Evolutionary conservation across 2,797 vertebrate species (phyloP), one percentile per base, ranked within the genome.

Genomic region (Peromyscus eremicus): DNA sequence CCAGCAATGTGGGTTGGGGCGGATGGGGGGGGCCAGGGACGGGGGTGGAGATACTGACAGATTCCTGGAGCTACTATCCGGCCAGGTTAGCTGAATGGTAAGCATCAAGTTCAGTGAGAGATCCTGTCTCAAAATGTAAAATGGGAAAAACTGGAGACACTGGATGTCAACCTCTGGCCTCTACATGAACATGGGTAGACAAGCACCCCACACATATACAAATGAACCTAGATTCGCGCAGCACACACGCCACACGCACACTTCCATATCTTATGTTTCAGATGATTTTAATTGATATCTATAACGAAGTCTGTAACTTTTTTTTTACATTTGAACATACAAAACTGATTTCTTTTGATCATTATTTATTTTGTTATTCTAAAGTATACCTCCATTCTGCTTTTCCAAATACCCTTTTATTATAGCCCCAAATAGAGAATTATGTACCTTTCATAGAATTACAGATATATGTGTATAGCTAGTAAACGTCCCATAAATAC

Each of bases 391-490:
- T 52, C 27, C 29, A 49, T 77, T 92, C 80, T 86, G 10, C n/a
- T 55, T 77, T 92, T 68, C n/a, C 49, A 95, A 94, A 89, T 40
- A 84, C 6, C 0, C 1, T 93, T 94, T 95, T 88, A 25, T 79
- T 82, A 25, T 37, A 80, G 21, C 9, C 1, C 43, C 40, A 92
- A 92, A 21, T 82, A 57, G 21, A 92, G 94, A 34, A 10, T 27
- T 43, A 19, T 62, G 34, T 83, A 55, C 1, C 37, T 87, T 94
- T 93, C 17, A 86, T 70, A 86, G 19, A 86, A n/a, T 84, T 46
- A 49, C 40, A 46, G 3, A 46, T 81, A 52, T 1, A 37, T 92
- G 70, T 83, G 87, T 40, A 37, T 27, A 62, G 6, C 12, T 77
- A 76, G 9, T 64, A 40, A 94, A 76, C 9, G 77, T 89, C 0